Conservation (phyloP, 2,797 vertebrate species). For the Spatula versicolor region DNA sequence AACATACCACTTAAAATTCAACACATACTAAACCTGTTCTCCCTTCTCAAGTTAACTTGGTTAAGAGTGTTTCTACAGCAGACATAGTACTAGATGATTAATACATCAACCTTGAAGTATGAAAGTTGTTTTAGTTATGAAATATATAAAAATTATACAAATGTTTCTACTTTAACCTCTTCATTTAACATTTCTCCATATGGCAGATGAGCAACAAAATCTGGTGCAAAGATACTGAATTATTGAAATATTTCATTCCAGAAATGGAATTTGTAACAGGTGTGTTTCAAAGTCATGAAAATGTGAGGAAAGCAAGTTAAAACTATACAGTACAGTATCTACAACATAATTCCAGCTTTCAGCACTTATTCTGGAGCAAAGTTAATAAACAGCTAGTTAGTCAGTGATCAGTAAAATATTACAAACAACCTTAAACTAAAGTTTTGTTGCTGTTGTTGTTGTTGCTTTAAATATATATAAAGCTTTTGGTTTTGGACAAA, state of each 20-base stretch:
- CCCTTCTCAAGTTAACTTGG: not conserved
- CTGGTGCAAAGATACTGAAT: slow-evolving; percentile 46
- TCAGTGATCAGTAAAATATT: not conserved
- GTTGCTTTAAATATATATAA: not conserved
- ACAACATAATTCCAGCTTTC: not conserved
- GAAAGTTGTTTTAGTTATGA: slow-evolving; percentile 18
- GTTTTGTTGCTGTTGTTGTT: too few relatives aligned
- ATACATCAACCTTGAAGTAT: not conserved
- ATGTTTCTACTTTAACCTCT: slow-evolving; percentile 47
- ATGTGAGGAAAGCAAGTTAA: not conserved
- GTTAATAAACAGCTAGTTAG: not conserved
- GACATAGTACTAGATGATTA: slow-evolving; percentile 28
- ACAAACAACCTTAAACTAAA: not conserved
- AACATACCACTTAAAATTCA: slow-evolving; percentile 40
- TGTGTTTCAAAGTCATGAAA: slow-evolving; percentile 18
- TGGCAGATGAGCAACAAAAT: slow-evolving; percentile 48
- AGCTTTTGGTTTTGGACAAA: not conserved
- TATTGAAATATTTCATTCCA: slow-evolving; percentile 26
- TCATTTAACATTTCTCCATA: slow-evolving; percentile 61
- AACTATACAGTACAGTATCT: not conserved
- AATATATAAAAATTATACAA: slow-evolving; percentile 43
- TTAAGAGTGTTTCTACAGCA: slow-evolving; percentile 25
- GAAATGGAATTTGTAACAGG: slow-evolving; percentile 33
- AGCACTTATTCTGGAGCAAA: not conserved
- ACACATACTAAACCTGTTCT: not conserved